Percentiles rank a stretch among this genome's conserved stretches.
These are phyloP conservation scores for Acanthosepion esculentum DNA, from an alignment of 2,888 invertebrate genomes.

Conservation along the genomic window DNA sequence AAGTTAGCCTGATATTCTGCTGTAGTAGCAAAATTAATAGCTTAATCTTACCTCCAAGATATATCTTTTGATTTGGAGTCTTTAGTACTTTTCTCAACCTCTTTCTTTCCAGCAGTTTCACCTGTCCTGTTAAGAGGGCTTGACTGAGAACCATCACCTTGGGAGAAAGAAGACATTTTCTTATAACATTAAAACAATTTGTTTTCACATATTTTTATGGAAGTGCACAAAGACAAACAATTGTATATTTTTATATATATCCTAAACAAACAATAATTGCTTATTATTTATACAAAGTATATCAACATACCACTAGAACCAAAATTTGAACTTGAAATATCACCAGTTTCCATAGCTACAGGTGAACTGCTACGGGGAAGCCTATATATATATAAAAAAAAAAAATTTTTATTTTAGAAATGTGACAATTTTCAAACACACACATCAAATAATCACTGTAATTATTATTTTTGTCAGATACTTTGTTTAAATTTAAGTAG, in stretches of 20 bases:
- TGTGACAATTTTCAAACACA: not conserved
- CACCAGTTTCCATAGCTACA: constrained; percentile 72
- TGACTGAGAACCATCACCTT: constrained; percentile 24
- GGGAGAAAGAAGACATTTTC: not conserved
- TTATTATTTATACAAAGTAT: not conserved
- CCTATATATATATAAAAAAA: not conserved
- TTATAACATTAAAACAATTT: not conserved
- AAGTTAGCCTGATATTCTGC: not conserved
- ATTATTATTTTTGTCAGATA: too few relatives aligned
- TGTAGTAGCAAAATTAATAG: not conserved
- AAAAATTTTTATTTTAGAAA: not conserved
- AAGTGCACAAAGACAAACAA: not conserved
- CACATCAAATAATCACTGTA: not conserved
- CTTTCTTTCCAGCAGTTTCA: constrained; percentile 43
- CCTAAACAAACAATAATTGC: not conserved
- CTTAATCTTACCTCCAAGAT: constrained; percentile 35
- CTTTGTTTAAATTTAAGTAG: too few relatives aligned
- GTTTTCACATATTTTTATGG: not conserved
- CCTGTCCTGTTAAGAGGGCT: constrained; percentile 37
- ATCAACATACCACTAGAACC: constrained; percentile 65
- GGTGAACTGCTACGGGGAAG: constrained; percentile 70
- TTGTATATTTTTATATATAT: not conserved
- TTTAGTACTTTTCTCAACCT: not conserved
- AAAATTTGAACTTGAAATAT: constrained; percentile 63
- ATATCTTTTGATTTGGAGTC: not conserved